Base-by-base conservation (phyloP, 2,888 invertebrate genomes). In the Patella depressa region DNA sequence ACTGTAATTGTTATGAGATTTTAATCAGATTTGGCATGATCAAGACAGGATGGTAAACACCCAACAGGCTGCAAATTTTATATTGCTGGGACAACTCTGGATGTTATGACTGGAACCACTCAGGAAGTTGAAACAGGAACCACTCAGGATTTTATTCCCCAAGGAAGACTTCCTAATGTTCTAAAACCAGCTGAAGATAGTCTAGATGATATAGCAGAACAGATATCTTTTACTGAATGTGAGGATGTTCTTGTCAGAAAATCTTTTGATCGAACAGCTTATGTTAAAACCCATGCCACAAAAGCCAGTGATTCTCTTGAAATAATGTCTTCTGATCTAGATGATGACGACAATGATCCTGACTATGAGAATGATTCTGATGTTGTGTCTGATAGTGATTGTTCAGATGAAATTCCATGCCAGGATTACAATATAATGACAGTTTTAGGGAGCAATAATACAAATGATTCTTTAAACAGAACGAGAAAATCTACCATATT, bases 361-460 rank as follows among this genome's bases (percentile, higher is more conserved):
- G 55, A 55, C 55, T 55, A 55, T 55, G 55, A 15, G 55, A 55
- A 55, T 17, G 55, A 34, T n/a, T 34, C 72, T 29, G 72, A 72
- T 45, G 24, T 34, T 72, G 72, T 72, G 15, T 53, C 72, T 34
- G 72, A 53, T 53, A 72, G 72, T 72, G 53, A 72, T 72, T 24
- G 45, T 72, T 72, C 72, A 72, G 24, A 45, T 72, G 72, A 72
- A 34, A 34, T 24, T 72, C 24, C 29, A 45, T 15, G n/a, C 55
- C 55, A 55, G 55, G 55, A 55, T 17, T 55, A 55, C 17, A 55
- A 55, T 12, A 15, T 55, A 55, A 55, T 55, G 55, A 55, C 55
- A 55, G 55, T 17, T 55, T 15, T 55, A 55, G 12, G 55, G 12
- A 17, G 17, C 17, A 17, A 12, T 55, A 55, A 55, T 12, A 17